Base-by-base conservation (phyloP, 2,888 invertebrate genomes). In the Lithophane ornitopus region DNA sequence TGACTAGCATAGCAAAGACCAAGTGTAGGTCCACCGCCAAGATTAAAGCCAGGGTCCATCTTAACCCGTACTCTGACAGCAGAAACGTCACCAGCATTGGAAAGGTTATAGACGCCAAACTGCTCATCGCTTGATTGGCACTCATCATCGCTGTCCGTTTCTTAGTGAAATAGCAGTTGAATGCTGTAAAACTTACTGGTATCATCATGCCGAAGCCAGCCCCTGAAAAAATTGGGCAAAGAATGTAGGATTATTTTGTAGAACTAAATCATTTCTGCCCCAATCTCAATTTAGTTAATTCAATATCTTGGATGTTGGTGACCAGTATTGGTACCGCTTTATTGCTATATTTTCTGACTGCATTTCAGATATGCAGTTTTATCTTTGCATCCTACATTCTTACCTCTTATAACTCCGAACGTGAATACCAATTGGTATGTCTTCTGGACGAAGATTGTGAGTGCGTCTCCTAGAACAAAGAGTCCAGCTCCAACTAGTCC, bases 111-210 rank as follows among this genome's bases (percentile, higher is more conserved):
- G 97, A 97, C 0, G 97, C 97, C 61, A 97, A 91, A 14, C 98
- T 98, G 86, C 98, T 97, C 82, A 98, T 93, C 0, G 97, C 97
- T 91, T 98, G 98, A n/a, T 98, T 97, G 19, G 97, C 97, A 75
- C 98, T 97, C 98, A 98, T 98, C 96, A 98, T 97, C 71, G 98
- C 96, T 0, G 97, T 97, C 11, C 98, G 96, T 88, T 97, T 97
- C 87, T 97, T 97, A 0, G 97, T 97, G 88, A 98, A 98, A 88
- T 98, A 98, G 81, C 97, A 97, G 88, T 98, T 98, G 87, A 98
- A 98, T 11, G 97, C 97, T 2, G 98, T 98, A 85, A 97, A 98
- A 65, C 97, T 97, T 6, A 98, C 97, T 56, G 98, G 98, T 80
- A 98, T 96, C 95, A 98, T 97, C 0, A 98, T 94, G 0, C 98